Evolutionary conservation across 2,797 vertebrate species (phyloP), one percentile per base, ranked within the genome.

Genomic region (Kryptopterus vitreolus): DNA sequence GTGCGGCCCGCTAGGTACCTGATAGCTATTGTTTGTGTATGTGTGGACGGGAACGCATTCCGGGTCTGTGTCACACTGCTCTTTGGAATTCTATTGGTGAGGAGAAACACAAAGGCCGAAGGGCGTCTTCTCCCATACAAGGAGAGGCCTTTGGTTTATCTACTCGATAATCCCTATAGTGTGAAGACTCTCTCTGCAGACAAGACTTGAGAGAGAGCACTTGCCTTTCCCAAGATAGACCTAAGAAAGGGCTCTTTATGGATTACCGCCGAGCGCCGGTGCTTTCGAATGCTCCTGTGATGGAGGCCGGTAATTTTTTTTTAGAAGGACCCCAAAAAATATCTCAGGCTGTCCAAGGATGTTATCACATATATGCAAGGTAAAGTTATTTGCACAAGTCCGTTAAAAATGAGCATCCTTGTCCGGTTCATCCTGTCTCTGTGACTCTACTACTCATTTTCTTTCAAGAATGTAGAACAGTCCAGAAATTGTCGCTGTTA

Each of bases 21-120:
- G 81, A 65, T 81, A 31, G 57, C 74, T 62, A 69, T 48, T 31
- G 33, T 48, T 35, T 73, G 53, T 38, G 71, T 18, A 31, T 16
- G 33, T 38, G 53, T 43, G 35, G 52, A 72, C 20, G 50, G 50
- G 58, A 43, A 38, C 74, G 33, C 52, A 55, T 46, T 15, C 3
- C 31, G 46, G n/a, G 24, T 31, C 46, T 70, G 7, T 31, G 52
- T 33, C 68, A 7, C 16, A 6, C 72, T 16, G 43, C 20, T 75
- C 83, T 73, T 81, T 78, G 83, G 70, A 78, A 78, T 76, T 66
- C 86, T 82, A 81, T 90, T 89, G 89, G 86, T 84, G 80, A 84
- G 63, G 63, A 74, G 88, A 89, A 89, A 89, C 89, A 92, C 88
- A 90, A 83, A 81, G n/a, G 59, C 59, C 33, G 66, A 78, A 61